phyloP scores from a whole-genome alignment of 2,888 invertebrate species.

The Eledone cirrhosa region DNA sequence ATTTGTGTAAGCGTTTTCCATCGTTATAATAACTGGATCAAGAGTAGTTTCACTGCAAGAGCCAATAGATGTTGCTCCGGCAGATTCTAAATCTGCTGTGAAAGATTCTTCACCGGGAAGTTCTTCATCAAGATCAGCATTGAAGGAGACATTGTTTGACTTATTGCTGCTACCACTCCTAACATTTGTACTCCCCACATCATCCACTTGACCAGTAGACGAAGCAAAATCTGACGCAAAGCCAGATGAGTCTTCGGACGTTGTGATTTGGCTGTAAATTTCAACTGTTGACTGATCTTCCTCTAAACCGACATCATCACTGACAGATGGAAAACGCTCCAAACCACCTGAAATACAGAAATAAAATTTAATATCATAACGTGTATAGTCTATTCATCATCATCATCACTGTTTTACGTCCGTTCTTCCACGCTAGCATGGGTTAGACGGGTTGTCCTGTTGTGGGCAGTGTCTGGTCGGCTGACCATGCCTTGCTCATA shows the following conservation, averaged over 20 bases:
- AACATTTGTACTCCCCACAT: not conserved
- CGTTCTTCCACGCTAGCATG: too few species aligned
- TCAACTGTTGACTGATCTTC: slow-evolving; percentile 56
- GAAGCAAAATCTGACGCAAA: slow-evolving; percentile 37
- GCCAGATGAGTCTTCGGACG: slow-evolving; percentile 36
- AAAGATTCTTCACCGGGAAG: not conserved
- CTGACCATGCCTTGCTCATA: too few species aligned
- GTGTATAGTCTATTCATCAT: too few species aligned
- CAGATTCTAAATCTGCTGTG: not conserved
- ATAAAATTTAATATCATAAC: too few species aligned
- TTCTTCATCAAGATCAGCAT: not conserved
- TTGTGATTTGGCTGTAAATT: slow-evolving; percentile 35
- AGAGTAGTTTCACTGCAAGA: slow-evolving; percentile 34
- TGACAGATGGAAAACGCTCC: slow-evolving; percentile 27
- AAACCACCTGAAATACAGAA: slow-evolving; percentile 28
- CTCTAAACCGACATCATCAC: slow-evolving; percentile 62
- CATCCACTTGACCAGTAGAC: not conserved
- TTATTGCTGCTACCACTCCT: not conserved
- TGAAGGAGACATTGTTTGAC: slow-evolving; percentile 16
- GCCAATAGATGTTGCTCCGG: slow-evolving; percentile 32
- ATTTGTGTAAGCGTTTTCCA: slow-evolving; percentile 59
- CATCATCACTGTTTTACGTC: too few species aligned
- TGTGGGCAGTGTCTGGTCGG: too few species aligned
- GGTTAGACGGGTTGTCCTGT: too few species aligned
- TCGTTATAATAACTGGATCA: slow-evolving; percentile 45